Percentiles rank a stretch among this genome's conserved stretches.
Evolutionary conservation across 1,140 invertebrate genomes (phyloP).

Genomic region (Eriosoma lanigerum): DNA sequence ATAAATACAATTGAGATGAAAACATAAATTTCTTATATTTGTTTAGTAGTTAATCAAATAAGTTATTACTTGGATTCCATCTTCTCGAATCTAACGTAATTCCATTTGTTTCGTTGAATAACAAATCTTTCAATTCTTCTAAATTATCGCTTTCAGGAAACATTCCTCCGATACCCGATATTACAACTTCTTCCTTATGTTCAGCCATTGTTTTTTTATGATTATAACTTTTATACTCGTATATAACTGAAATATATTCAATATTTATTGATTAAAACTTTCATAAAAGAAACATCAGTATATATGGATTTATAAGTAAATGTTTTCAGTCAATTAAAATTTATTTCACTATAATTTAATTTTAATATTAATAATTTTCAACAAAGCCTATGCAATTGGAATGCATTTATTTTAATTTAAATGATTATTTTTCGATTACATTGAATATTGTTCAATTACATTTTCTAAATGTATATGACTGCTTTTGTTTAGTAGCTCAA

Average conservation of each 20-base stretch:
- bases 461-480: too few relatives aligned
- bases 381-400: too few relatives aligned
- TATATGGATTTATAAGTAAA: neutral
- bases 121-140: constrained; percentile 64
- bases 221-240: neutral
- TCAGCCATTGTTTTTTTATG: neutral
- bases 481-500: too few relatives aligned
- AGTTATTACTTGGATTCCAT: constrained; percentile 22
- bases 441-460: too few relatives aligned
- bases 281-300: neutral
- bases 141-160: constrained; percentile 66
- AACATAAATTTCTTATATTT: too few relatives aligned
- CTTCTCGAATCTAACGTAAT: constrained; percentile 41
- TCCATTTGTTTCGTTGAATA: constrained; percentile 58
- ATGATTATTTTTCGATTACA: too few relatives aligned
- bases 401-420: too few relatives aligned
- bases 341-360: neutral
- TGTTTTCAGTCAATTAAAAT: neutral
- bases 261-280: neutral
- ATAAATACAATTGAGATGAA: neutral
- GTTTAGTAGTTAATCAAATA: neutral
- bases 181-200: constrained; percentile 60
- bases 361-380: neutral
- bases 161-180: constrained; percentile 67
- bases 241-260: neutral